Percentiles rank a stretch among this genome's conserved stretches.
Evolutionary conservation across 2,113 vertebrate species (phyloP).

Genomic region (Antechinus flavipes): DNA sequence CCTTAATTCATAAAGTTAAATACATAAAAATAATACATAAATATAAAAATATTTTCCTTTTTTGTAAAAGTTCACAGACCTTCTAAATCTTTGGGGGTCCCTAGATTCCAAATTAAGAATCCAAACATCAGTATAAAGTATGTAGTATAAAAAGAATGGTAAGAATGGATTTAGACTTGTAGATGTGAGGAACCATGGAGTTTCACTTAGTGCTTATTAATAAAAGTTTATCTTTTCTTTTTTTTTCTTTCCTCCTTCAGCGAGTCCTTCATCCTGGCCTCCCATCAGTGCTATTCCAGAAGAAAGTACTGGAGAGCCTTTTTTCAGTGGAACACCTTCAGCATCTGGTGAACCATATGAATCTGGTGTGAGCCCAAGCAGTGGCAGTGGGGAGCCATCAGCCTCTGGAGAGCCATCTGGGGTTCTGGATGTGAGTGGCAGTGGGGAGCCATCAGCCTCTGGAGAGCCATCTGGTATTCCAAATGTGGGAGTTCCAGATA

Average conservation of each 20-base stretch:
- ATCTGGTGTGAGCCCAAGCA: no score
- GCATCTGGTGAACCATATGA: conserved; percentile 62
- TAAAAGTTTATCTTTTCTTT: conserved; percentile 21
- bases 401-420: conserved; percentile 79
- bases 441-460: conserved; percentile 80
- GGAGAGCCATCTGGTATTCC: conserved; percentile 84
- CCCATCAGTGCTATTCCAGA: conserved; percentile 77
- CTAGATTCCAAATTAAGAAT: not conserved
- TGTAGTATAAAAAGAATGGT: not conserved
- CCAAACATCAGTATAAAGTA: not conserved
- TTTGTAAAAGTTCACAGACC: not conserved
- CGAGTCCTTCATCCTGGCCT: conserved; percentile 80
- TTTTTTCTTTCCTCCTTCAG: conserved; percentile 80
- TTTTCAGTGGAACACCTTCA: conserved; percentile 72
- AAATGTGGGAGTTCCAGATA: conserved; percentile 75
- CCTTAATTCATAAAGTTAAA: not conserved
- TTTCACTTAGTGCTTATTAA: not conserved
- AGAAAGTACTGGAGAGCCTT: conserved; percentile 74
- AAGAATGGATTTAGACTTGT: not conserved
- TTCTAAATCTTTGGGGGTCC: not conserved
- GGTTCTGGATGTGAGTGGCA: conserved; percentile 78
- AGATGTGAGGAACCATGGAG: not conserved
- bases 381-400: conserved; percentile 63
- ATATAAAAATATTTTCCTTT: not conserved
- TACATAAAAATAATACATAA: not conserved